Conservation (phyloP, 1,140 invertebrate species). For the Ceratina calcarata region DNA sequence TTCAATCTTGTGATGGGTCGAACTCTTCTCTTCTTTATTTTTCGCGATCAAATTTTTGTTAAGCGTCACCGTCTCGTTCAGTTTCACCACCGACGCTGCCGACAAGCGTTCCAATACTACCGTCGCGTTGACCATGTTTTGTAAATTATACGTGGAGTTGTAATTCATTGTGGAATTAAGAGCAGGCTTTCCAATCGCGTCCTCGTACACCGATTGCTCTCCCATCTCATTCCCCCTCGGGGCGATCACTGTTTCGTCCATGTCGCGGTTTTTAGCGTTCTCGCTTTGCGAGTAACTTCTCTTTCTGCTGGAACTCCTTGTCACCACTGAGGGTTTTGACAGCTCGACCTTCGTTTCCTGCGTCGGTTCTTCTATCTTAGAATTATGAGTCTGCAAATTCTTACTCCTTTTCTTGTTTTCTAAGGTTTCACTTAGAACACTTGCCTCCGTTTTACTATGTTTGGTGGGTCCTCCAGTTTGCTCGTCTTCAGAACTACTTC, state of each 20-base stretch:
- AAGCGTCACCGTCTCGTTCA: constrained; percentile 69
- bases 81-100: constrained; percentile 34
- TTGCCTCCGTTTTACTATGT: constrained; percentile 56
- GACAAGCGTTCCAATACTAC: constrained; percentile 70
- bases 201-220: constrained; percentile 75
- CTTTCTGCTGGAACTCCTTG: constrained; percentile 3
- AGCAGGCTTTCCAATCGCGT: constrained; percentile 72
- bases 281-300: not conserved
- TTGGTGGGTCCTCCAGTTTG: constrained; percentile 48
- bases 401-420: not conserved
- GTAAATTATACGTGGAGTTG: constrained; percentile 57
- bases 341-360: not conserved
- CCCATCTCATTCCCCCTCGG: constrained; percentile 57
- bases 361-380: not conserved
- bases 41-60: constrained; percentile 11
- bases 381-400: not conserved
- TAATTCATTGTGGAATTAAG: constrained; percentile 77
- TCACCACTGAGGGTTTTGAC: not conserved
- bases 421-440: not conserved
- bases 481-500: constrained; percentile 65
- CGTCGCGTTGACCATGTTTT: constrained; percentile 68
- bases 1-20: constrained; percentile 21
- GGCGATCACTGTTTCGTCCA: constrained; percentile 59
- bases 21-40: not conserved
- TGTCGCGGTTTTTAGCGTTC: constrained; percentile 14